phyloP scores from a whole-genome alignment of 2,888 invertebrate genomes.

The Protophormia terraenovae region DNA sequence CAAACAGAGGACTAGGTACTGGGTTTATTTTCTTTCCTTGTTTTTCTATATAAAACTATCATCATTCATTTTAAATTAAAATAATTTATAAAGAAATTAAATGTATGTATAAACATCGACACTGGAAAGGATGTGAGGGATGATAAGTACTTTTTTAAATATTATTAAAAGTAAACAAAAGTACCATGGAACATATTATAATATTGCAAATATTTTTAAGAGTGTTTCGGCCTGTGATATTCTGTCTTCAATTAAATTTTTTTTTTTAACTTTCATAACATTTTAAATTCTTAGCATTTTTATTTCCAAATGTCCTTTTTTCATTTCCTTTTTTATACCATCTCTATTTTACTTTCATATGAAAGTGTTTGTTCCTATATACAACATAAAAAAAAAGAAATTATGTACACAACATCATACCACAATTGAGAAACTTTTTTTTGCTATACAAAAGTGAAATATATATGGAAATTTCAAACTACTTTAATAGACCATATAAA shows the following conservation, averaged over 20 bases:
- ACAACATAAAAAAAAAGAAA: background rate
- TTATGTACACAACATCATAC: slow-evolving; percentile 23
- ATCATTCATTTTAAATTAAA: slow-evolving; percentile 65
- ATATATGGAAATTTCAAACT: slow-evolving; percentile 42
- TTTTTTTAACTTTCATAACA: too few species aligned
- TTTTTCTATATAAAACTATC: slow-evolving; percentile 50
- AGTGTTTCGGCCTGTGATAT: too few species aligned
- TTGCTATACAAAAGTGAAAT: background rate
- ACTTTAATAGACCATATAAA: slow-evolving; percentile 65
- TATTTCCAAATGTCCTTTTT: background rate
- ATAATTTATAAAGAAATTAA: slow-evolving; percentile 62
- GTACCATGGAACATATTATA: too few species aligned
- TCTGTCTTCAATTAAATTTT: too few species aligned
- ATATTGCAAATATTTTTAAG: too few species aligned
- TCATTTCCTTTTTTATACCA: background rate
- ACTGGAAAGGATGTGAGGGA: background rate
- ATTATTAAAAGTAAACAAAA: background rate
- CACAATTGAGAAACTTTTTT: slow-evolving; percentile 43
- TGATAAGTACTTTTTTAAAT: background rate
- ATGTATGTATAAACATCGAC: background rate
- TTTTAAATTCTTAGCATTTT: too few species aligned
- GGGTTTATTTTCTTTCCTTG: background rate
- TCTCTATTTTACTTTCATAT: background rate
- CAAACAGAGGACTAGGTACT: slow-evolving; percentile 28
- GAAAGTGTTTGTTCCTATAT: background rate